Base-by-base conservation (phyloP, 2,797 vertebrate species). In the Gymnodraco acuticeps region DNA sequence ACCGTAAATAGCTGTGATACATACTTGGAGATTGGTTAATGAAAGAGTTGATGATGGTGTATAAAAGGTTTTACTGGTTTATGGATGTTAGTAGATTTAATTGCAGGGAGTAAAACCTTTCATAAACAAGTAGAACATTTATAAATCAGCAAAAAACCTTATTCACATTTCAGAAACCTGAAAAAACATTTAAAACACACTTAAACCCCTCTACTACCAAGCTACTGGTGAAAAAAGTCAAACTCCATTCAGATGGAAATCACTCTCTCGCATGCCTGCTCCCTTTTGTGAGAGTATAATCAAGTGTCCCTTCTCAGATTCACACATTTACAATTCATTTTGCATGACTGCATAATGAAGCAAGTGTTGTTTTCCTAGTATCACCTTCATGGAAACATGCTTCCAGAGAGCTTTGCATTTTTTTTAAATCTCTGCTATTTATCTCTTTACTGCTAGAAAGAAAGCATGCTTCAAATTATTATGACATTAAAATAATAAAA, bases 201-300 rank as follows among this genome's bases (percentile, higher is more conserved):
- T 38, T 38, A 38, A 38, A 38, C 33, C 56, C 23, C 52, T 50
- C 14, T 70, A 33, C 20, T 12, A 46, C 33, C 20, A 41, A 23
- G 15, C 42, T 42, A 16, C 23, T 38, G 11, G 54, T 55, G 20
- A 41, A 70, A 62, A 38, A 38, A 38, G 33, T 38, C 33, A 38
- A 38, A 33, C 31, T 66, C 61, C 23, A 77, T 86, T 89, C 58
- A 75, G 13, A 74, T 81, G 79, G 19, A 83, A 86, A 83, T 78
- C 9, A 17, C 0, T 54, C 77, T 12, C 51, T 38, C 70, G 23
- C 3, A 27, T 78, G 41, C 14, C 58, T 46, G 55, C 12, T 65
- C 6, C 53, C 43, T 31, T 61, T 64, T 78, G 74, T 78, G 27
- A 78, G 23, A 81, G 72, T 33, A 63, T 59, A 68, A 77, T 81